Conservation (phyloP, 2,113 vertebrate genomes). For the Festucalex cinctus region DNA sequence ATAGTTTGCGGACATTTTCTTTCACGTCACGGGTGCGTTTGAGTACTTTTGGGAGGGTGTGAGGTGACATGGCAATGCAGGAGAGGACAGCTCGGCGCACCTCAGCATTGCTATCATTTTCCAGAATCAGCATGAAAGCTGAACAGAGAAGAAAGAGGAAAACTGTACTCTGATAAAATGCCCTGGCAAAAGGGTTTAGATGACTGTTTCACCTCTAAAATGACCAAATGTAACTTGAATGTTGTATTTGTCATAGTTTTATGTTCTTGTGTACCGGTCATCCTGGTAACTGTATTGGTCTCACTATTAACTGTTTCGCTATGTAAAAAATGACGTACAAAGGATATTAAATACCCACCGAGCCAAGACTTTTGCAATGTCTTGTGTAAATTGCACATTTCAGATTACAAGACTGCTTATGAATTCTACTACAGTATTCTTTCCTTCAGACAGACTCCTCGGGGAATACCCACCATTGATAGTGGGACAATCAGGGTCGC, state of each 20-base stretch:
- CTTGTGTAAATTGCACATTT: too few species aligned
- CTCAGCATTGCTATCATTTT: slow-evolving; percentile 88
- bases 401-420: too few species aligned
- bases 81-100: slow-evolving; percentile 91
- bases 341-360: too few species aligned
- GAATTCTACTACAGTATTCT: too few species aligned
- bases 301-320: too few species aligned
- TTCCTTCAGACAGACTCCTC: neutral
- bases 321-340: too few species aligned
- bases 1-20: slow-evolving; percentile 86
- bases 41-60: slow-evolving; percentile 83
- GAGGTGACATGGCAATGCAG: slow-evolving; percentile 84
- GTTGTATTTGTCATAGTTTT: neutral
- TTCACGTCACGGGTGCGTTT: slow-evolving; percentile 88
- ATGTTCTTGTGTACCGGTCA: too few species aligned
- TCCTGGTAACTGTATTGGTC: too few species aligned
- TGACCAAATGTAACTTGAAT: neutral
- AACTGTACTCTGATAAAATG: neutral
- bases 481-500: slow-evolving; percentile 84
- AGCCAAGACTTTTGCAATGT: too few species aligned
- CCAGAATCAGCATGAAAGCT: slow-evolving; percentile 85
- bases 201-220: neutral
- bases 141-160: slow-evolving; percentile 33
- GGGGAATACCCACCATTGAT: slow-evolving; percentile 71
- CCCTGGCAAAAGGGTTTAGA: neutral